phyloP scores from a whole-genome alignment of 2,888 invertebrate genomes.

The Brachylomia viminalis region DNA sequence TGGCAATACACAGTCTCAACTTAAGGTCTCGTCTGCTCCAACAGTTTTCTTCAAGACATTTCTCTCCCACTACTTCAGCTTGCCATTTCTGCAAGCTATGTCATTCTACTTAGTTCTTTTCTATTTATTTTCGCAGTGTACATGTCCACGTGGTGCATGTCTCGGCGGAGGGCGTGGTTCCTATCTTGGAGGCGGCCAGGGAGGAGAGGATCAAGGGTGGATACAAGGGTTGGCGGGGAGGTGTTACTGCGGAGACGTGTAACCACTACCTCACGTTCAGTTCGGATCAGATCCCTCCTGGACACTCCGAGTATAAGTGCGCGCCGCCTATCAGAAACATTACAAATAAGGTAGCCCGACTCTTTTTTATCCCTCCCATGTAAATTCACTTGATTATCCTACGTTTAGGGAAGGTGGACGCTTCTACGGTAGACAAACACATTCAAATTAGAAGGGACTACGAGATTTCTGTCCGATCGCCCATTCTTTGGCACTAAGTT shows the following conservation, averaged over 20 bases:
- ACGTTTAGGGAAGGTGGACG: neutral
- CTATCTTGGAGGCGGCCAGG: constrained; percentile 87
- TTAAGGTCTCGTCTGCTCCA: neutral
- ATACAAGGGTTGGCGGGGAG: constrained; percentile 87
- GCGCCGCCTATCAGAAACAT: constrained; percentile 92
- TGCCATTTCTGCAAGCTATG: neutral
- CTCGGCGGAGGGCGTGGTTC: constrained; percentile 90
- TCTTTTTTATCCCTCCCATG: neutral
- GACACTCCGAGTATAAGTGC: constrained; percentile 92
- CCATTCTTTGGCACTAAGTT: neutral
- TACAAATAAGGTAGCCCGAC: constrained; percentile 86
- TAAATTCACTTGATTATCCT: neutral
- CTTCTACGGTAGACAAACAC: neutral
- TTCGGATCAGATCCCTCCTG: constrained; percentile 91
- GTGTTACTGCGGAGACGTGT: constrained; percentile 92
- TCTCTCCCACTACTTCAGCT: neutral
- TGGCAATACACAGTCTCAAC: neutral
- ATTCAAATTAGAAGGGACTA: neutral
- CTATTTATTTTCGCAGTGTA: constrained; percentile 78
- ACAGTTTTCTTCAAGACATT: neutral
- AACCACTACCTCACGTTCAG: constrained; percentile 92
- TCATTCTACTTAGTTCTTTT: neutral
- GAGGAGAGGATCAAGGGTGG: constrained; percentile 85
- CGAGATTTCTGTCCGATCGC: neutral
- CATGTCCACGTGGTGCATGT: constrained; percentile 92